Conservation (phyloP, 2,888 invertebrate genomes). For the Allolobophora icterica region DNA sequence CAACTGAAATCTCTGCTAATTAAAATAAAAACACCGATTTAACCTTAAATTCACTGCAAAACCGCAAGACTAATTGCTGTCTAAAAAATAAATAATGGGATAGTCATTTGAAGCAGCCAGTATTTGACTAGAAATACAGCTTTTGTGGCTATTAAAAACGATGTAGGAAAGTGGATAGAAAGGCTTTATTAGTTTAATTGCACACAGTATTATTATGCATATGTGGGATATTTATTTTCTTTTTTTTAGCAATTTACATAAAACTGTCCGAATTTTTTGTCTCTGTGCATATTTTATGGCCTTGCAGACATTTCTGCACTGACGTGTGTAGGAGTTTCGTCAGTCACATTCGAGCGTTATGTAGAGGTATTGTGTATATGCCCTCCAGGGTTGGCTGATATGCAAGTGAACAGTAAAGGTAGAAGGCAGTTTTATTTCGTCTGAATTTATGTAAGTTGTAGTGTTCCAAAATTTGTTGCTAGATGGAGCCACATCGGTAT, state of each 20-base stretch:
- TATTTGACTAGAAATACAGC: background rate
- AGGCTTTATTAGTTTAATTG: background rate
- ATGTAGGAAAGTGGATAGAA: background rate
- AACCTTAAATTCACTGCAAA: too few relatives aligned
- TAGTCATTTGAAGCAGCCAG: too few relatives aligned
- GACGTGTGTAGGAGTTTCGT: background rate
- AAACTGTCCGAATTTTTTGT: background rate
- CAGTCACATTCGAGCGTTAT: background rate
- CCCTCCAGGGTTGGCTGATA: too few relatives aligned
- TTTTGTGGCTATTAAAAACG: background rate
- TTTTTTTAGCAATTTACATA: background rate
- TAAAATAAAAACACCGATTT: background rate
- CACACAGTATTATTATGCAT: constrained; percentile 9
- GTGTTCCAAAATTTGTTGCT: background rate
- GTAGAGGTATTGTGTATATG: background rate
- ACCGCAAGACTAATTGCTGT: too few relatives aligned
- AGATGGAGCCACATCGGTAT: background rate
- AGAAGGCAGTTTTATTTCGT: background rate
- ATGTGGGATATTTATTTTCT: constrained; percentile 6
- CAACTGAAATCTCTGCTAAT: background rate
- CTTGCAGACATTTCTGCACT: background rate
- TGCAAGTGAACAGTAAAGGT: background rate
- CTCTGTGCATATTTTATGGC: background rate
- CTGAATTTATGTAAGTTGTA: background rate
- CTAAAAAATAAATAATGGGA: too few relatives aligned